Percentiles rank a stretch among this genome's conserved stretches.
These are phyloP conservation scores for Streblospio benedicti DNA, from an alignment of 1,140 invertebrate genomes.

Conservation along the genomic window DNA sequence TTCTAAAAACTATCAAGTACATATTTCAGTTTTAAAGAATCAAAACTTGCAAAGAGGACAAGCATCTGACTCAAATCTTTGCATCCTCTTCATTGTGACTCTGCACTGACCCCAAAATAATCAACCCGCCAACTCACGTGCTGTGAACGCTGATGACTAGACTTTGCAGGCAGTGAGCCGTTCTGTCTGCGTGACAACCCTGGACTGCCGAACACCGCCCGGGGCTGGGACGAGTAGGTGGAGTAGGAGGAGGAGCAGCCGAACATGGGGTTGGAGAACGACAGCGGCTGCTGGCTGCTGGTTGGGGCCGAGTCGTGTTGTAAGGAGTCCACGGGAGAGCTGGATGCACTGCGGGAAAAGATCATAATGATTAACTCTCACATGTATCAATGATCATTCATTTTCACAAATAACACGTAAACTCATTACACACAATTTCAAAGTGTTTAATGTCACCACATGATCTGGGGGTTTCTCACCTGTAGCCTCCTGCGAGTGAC, in stretches of 20 bases:
- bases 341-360: constrained; percentile 80
- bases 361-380: no score
- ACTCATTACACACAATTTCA: no score
- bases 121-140: neutral
- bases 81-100: no score
- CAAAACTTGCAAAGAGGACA: no score
- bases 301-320: constrained; percentile 30
- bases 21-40: no score
- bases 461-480: no score
- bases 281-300: constrained; percentile 57
- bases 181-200: neutral
- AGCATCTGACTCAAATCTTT: no score
- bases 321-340: constrained; percentile 70
- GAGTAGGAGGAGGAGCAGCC: constrained; percentile 28
- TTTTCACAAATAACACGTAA: no score
- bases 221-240: constrained; percentile 24
- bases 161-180: neutral
- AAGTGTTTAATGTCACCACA: no score
- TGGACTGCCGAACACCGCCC: constrained; percentile 19
- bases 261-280: constrained; percentile 80
- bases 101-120: no score
- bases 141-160: neutral
- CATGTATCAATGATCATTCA: no score
- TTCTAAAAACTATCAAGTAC: neutral
- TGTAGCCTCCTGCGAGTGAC: no score